Evolutionary conservation across 2,888 invertebrate species (phyloP).

Genomic region (Sicus ferrugineus): DNA sequence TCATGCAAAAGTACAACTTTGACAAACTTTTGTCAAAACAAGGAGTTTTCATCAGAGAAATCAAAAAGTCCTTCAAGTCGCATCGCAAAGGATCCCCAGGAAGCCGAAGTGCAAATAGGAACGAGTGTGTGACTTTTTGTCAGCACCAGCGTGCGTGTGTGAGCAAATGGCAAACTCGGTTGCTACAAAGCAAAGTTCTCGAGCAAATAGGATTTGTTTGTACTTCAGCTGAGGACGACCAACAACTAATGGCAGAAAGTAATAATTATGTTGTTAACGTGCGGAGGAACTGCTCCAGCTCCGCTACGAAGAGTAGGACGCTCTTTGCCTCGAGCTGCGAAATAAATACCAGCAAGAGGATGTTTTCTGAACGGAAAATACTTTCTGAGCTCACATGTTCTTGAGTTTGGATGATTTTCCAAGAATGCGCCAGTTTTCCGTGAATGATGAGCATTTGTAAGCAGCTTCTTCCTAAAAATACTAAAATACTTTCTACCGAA

Average conservation of each 20-base stretch:
- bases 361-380: too few species aligned
- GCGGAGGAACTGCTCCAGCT: background rate
- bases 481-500: background rate
- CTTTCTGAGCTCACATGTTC: background rate
- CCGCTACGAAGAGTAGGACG: background rate
- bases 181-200: background rate
- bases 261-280: background rate
- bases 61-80: conserved; percentile 34
- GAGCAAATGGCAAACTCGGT: conserved; percentile 2
- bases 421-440: background rate
- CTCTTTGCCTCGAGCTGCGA: background rate
- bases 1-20: conserved; percentile 16
- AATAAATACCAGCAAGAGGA: too few species aligned
- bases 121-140: background rate
- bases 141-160: background rate
- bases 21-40: conserved; percentile 25
- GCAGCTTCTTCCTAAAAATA: background rate
- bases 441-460: background rate
- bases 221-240: background rate
- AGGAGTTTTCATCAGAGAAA: conserved; percentile 32
- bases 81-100: conserved; percentile 25
- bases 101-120: conserved; percentile 29
- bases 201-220: conserved; percentile 8
- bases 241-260: background rate
- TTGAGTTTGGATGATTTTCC: background rate